Evolutionary conservation across 2,888 invertebrate genomes (phyloP).

Genomic region (Theodoxus fluviatilis): DNA sequence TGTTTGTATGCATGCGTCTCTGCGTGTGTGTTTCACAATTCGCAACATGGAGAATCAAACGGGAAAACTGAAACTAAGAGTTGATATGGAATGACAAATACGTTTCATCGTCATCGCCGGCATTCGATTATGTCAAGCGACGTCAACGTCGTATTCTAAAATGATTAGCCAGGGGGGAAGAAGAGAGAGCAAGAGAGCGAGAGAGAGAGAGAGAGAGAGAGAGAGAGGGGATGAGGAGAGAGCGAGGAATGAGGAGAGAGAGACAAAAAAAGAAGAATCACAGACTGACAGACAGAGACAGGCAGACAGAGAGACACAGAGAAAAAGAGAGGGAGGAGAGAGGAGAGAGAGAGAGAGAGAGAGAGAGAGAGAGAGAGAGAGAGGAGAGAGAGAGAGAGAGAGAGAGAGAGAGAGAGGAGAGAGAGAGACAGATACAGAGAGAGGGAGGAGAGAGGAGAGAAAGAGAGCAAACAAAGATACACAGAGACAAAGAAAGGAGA

Average conservation of each 20-base stretch:
- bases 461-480: background rate
- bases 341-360: conserved; percentile 3
- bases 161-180: too few relatives aligned
- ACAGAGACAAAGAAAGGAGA: background rate
- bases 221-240: background rate
- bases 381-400: background rate
- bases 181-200: background rate
- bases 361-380: background rate
- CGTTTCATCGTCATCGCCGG: too few relatives aligned
- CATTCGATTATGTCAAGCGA: too few relatives aligned
- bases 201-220: background rate
- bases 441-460: background rate
- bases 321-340: conserved; percentile 4
- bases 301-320: background rate
- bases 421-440: background rate
- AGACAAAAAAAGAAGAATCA: background rate
- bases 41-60: too few relatives aligned
- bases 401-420: background rate
- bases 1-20: too few relatives aligned
- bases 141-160: too few relatives aligned
- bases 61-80: too few relatives aligned
- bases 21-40: too few relatives aligned
- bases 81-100: too few relatives aligned
- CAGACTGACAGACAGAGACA: background rate
- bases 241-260: background rate